These are phyloP conservation scores for Dicrostonyx torquatus DNA, from an alignment of 2,797 vertebrate genomes.

Conservation along the genomic window DNA sequence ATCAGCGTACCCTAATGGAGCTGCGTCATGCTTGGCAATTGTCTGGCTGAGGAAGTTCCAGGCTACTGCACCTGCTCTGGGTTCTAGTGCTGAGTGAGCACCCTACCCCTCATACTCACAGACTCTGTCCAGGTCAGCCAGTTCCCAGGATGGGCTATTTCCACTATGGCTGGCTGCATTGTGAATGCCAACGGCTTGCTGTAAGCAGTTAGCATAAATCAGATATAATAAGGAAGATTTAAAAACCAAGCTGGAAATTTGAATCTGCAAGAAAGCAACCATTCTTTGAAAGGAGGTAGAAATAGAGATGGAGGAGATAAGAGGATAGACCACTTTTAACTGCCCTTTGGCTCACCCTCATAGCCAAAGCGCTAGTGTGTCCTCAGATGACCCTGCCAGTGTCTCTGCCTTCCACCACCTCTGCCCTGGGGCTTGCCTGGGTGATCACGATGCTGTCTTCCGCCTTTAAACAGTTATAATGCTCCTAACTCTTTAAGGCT, in stretches of 20 bases:
- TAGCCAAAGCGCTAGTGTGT: background rate
- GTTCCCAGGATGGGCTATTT: background rate
- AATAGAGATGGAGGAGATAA: background rate
- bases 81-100: background rate
- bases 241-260: slow-evolving; percentile 24
- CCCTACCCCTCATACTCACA: background rate
- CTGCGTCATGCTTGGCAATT: background rate
- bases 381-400: background rate
- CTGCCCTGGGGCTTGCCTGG: background rate
- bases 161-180: background rate
- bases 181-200: background rate
- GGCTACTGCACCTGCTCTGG: background rate
- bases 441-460: background rate
- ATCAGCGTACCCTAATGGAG: background rate
- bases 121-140: background rate
- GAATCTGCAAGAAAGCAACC: slow-evolving; percentile 6
- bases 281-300: background rate
- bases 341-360: background rate
- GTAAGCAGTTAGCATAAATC: slow-evolving; percentile 26
- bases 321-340: background rate
- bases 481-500: background rate
- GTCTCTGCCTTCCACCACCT: background rate
- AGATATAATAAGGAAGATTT: slow-evolving; percentile 26
- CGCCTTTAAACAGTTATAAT: background rate
- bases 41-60: background rate